Evolutionary conservation across 1,140 invertebrate genomes (phyloP), one percentile per base, ranked within the genome.

Genomic region (Mesaphorura yosii): DNA sequence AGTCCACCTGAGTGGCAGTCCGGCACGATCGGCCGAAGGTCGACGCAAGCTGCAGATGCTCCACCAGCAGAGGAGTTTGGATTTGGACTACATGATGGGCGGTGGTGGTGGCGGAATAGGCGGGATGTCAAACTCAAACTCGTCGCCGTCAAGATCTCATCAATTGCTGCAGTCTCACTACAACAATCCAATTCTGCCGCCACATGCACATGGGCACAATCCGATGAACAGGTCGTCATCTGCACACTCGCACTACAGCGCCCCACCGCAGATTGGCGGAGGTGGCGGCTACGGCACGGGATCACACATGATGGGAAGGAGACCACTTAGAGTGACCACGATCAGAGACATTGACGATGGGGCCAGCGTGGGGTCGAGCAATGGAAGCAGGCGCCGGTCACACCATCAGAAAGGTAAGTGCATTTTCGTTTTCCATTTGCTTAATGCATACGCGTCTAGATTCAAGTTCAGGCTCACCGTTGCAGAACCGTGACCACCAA

Each of bases 271-370:
- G 29, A 15, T 7, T 15, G 34, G 48, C 3, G 6, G 19, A 12
- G n/a, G 44, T 15, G 15, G 39, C 22, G 15, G 22, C 53, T 15
- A 23, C 53, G 15, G 39, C 53, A n/a, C n/a, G n/a, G n/a, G n/a
- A n/a, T n/a, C n/a, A 14, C 28, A 23, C 22, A 42, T 49, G 22
- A 39, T 48, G 29, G 44, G 45, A 55, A 53, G 29, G 22, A 48
- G 58, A 38, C 61, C 58, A 17, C 44, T 61, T 14, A 22, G 58
- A 22, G 56, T 61, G 0, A 48, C 50, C 23, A 56, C 42, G 29
- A 57, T 57, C 28, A 46, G 59, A 22, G 59, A 60, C 22, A 41
- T 61, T 19, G 59, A 60, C 17, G 55, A 62, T 31, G 37, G 47
- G 3, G 17, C 37, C 26, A 50, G 50, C 38, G 27, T 23, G 6